These are phyloP conservation scores for Cecropterus lyciades DNA, from an alignment of 1,140 invertebrate species.

Conservation along the genomic window DNA sequence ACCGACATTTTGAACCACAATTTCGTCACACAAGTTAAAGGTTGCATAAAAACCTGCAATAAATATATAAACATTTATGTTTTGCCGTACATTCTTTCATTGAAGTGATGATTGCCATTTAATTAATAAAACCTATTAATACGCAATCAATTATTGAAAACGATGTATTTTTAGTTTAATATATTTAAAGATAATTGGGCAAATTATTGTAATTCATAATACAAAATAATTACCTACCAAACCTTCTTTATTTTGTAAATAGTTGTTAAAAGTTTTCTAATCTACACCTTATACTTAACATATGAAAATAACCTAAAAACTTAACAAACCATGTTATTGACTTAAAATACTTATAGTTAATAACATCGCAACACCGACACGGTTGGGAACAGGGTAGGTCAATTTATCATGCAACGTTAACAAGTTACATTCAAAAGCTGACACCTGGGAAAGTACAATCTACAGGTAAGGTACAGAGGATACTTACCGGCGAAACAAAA, in stretches of 20 bases:
- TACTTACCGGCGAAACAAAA: conserved; percentile 62
- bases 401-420: conserved; percentile 45
- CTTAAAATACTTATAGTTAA: background rate
- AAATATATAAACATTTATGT: no score
- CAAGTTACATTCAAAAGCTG: conserved; percentile 40
- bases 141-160: no score
- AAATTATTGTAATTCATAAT: no score
- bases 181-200: no score
- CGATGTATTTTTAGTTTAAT: no score
- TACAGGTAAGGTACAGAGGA: conserved; percentile 41
- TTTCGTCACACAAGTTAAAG: background rate
- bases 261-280: no score
- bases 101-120: no score
- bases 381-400: background rate
- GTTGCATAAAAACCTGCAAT: no score
- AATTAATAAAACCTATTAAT: no score
- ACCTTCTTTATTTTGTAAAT: no score
- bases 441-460: conserved; percentile 36
- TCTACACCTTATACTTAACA: background rate
- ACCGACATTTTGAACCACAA: conserved; percentile 1
- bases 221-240: no score
- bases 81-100: no score
- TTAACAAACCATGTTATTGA: background rate
- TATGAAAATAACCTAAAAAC: background rate
- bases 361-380: background rate